Evolutionary conservation across 1,140 invertebrate genomes (phyloP), one percentile per base, ranked within the genome.

Genomic region (Cydia pomonella): DNA sequence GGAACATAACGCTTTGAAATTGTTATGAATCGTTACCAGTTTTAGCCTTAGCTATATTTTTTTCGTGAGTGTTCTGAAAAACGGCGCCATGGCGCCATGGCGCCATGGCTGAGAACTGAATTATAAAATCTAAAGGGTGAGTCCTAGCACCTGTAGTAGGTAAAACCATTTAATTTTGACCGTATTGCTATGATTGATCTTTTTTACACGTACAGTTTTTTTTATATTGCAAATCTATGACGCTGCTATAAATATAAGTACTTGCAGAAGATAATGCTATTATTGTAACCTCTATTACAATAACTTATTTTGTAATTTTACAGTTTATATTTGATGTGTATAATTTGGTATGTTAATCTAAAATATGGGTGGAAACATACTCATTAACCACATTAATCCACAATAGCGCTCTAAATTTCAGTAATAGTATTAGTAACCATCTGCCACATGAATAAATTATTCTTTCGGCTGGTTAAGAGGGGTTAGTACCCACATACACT

Each of bases 21-120:
- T 72, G 44, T 50, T 38, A 72, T 72, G 12, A 50, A 72, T 72
- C 71, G 23, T 44, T 72, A 47, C 77, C 79, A 76, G 82, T 83
- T 87, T 82, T 73, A 80, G 81, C 81, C 82, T 82, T 80, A 73
- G 41, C 10, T 62, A 64, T 21, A 74, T 16, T 44, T 44, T 2
- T 2, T 12, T 44, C 41, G 41, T 2, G 41, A 44, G 41, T 44
- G 12, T 44, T 44, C 12, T 44, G 41, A 44, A 13, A 44, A 12
- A 16, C 13, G 16, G 13, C 41, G 13, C 41, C 5, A 38, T 38
- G 25, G 13, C 41, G 13, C 41, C 5, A 38, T 38, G 25, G 1
- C 25, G 1, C 25, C 33, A 38, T 38, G 33, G 33, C 7, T 7
- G 29, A 33, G 29, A 7, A 33, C 29, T 38, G n/a, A 38, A 10